Percentiles rank a stretch among this genome's conserved stretches.
phyloP scores from a whole-genome alignment of 2,113 vertebrate species.

The Tinamus guttatus region DNA sequence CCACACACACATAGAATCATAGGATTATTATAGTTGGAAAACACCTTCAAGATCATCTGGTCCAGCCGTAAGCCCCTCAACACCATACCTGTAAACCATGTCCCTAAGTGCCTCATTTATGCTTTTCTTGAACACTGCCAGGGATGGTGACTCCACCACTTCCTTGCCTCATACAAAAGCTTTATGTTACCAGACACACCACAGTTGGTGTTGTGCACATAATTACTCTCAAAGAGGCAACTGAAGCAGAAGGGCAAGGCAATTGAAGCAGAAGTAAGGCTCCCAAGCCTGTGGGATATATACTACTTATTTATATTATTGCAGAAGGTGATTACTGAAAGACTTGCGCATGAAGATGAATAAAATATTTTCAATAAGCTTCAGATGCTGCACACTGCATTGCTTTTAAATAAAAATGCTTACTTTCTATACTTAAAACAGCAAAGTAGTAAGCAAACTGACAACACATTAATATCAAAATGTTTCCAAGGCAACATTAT shows the following conservation, averaged over 20 bases:
- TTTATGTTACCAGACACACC: conserved; percentile 6
- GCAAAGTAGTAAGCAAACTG: conserved; percentile 63
- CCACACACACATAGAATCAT: too few species aligned
- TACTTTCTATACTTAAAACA: conserved; percentile 63
- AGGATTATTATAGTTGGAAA: too few species aligned
- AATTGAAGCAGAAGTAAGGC: too few species aligned
- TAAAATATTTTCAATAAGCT: conserved; percentile 63
- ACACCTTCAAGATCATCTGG: too few species aligned
- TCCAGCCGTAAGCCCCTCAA: too few species aligned
- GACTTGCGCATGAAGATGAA: conserved; percentile 40
- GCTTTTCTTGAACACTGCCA: too few species aligned
- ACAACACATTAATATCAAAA: conserved; percentile 75
- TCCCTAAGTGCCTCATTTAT: too few species aligned
- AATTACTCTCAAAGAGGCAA: conserved; percentile 57
- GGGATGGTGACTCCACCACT: too few species aligned
- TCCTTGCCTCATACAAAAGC: background rate
- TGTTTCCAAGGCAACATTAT: conserved; percentile 79
- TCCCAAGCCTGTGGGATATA: conserved; percentile 23
- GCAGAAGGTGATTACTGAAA: conserved; percentile 53
- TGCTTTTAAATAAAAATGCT: conserved; percentile 77
- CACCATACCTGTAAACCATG: too few species aligned
- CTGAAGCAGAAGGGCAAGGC: conserved; percentile 10
- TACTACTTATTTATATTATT: conserved; percentile 64
- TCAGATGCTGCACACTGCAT: conserved; percentile 61
- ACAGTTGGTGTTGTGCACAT: background rate